These are phyloP conservation scores for Ganaspis brasiliensis DNA, from an alignment of 2,888 invertebrate genomes.

Conservation along the genomic window DNA sequence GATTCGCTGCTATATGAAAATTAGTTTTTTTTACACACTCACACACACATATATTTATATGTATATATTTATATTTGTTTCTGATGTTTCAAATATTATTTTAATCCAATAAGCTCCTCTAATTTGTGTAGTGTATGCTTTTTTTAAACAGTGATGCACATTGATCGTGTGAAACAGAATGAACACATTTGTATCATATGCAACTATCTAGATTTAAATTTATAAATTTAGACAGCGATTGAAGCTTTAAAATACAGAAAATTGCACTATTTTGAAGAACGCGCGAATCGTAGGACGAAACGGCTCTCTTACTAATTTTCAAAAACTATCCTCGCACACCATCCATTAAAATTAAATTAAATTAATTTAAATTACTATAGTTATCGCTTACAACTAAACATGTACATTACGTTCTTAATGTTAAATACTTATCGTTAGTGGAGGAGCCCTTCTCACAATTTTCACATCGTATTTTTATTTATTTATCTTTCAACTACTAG, in stretches of 20 bases:
- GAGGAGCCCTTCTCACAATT: conserved; percentile 8
- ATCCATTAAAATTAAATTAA: conserved; percentile 33
- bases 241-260: conserved; percentile 29
- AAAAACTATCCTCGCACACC: conserved; percentile 26
- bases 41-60: background rate
- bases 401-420: conserved; percentile 36
- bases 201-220: conserved; percentile 1
- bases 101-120: conserved; percentile 32
- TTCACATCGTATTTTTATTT: background rate
- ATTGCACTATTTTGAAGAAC: conserved; percentile 34
- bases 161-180: conserved; percentile 23
- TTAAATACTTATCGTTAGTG: conserved; percentile 30
- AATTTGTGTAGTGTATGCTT: conserved; percentile 21
- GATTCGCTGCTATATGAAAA: conserved; percentile 22
- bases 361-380: conserved; percentile 43
- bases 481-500: too few species aligned
- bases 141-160: conserved; percentile 2
- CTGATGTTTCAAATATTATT: conserved; percentile 18
- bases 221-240: conserved; percentile 23
- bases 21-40: conserved; percentile 5
- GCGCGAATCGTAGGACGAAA: conserved; percentile 32
- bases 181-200: conserved; percentile 3
- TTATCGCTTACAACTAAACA: conserved; percentile 38
- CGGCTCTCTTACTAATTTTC: conserved; percentile 20
- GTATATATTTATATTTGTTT: conserved; percentile 1